phyloP scores from a whole-genome alignment of 2,113 vertebrate genomes.

The Hystrix brachyura region DNA sequence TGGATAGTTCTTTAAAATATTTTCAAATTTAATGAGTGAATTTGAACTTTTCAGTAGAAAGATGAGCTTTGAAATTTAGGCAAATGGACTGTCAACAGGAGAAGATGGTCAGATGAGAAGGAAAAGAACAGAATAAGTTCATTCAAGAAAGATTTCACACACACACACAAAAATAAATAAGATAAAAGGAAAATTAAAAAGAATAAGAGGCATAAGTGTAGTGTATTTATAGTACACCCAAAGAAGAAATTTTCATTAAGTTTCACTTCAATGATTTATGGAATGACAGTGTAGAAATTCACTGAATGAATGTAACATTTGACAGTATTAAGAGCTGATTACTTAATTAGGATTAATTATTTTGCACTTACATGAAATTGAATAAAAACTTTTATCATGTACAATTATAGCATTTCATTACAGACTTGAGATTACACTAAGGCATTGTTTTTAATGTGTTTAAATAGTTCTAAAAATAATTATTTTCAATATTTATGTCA shows the following conservation, averaged over 20 bases:
- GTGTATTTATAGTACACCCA: neutral
- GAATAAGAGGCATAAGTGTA: neutral
- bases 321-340: neutral
- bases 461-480: neutral
- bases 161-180: no score
- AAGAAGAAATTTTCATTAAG: neutral
- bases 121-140: neutral
- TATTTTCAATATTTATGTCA: conserved; percentile 32
- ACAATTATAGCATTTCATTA: neutral
- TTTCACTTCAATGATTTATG: neutral
- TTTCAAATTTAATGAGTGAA: neutral
- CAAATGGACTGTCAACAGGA: neutral
- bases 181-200: no score
- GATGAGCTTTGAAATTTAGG: neutral
- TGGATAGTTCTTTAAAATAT: neutral
- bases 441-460: neutral
- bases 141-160: neutral
- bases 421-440: neutral
- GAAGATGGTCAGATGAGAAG: no score
- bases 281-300: neutral
- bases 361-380: neutral
- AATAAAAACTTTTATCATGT: neutral
- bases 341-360: neutral
- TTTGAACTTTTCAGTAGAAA: neutral
- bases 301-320: neutral